Base-by-base conservation (phyloP, 2,797 vertebrate species). In the Pseudocheirus occidentalis region DNA sequence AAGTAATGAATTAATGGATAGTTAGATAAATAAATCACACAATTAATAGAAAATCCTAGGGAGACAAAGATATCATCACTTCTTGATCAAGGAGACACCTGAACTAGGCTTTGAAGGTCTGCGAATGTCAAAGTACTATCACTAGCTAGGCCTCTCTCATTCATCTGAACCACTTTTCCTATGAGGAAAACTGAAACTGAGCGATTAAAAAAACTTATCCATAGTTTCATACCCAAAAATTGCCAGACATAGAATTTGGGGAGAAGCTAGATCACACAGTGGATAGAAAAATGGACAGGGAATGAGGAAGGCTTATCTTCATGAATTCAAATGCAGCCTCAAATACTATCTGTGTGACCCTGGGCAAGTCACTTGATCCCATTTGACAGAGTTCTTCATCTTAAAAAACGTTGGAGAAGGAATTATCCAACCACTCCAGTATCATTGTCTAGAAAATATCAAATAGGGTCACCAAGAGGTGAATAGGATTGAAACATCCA, bases 241-340 rank as follows among this genome's bases (percentile, higher is more conserved):
- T 81, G 73, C 9, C 40, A 1, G 4, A 81, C 0, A 0, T 81
- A 24, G 40, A 40, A 81, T 46, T 46, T 46, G 0, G 1, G 5
- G 5, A n/a, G 1, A 24, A 40, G 34, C 5, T 73, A 40, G 2
- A n/a, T 21, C 1, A 1, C 4, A 16, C 5, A 18, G 5, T 40
- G 34, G 16, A 73, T 73, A 40, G n/a, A 40, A 16, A 5, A 73
- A n/a, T 21, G 6, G 5, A n/a, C n/a, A 40, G n/a, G 66, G 66
- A 21, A 73, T 24, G 10, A 40, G 6, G n/a, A 73, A 73, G 16
- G 24, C n/a, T 73, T 14, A 73, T 73, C 66, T 24, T 40, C 5
- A 21, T 40, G 66, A 40, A n/a, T 73, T n/a, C 16, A 73, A 40
- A 73, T 73, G 6, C 1, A 1, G 1, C 16, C 16, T 40, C n/a